Evolutionary conservation across 1,140 invertebrate species (phyloP), one percentile per base, ranked within the genome.

Genomic region (Parasteatoda tepidariorum): DNA sequence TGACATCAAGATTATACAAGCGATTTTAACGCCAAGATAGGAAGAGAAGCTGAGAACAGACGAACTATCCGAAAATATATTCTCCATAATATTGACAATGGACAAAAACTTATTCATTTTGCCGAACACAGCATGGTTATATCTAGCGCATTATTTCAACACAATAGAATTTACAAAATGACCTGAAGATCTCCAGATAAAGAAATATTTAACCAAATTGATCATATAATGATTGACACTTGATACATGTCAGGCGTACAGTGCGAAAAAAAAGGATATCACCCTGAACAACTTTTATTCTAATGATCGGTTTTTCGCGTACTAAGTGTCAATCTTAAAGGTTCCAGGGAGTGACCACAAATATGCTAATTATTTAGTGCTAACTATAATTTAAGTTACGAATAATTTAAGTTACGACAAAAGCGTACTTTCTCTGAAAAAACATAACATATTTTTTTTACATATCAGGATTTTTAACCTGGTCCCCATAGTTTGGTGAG

Each of bases 141-240:
- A 28, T 31, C 28, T 66, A 66, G 26, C 4, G 31, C 26, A 30
- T 13, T 31, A 31, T 66, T 66, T 66, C 28, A 66, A 31, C 62
- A 66, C 11, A 66, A 66, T 13, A 66, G 11, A 30, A 66, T 66
- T n/a, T 9, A 66, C n/a, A 66, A 66, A 31, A 31, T 34, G 28
- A 66, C 62, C 28, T 66, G 4, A 28, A 34, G 28, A 18, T 31
- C 62, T n/a, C 31, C 26, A 34, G 31, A 34, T 26, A 3, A 28
- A 31, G 11, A 30, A 30, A 38, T 28, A 0, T 31, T 31, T 31
- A 66, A 2, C 31, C 62, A 66, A 66, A 66, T 31, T 31, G 62
- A 38, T 66, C 62, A 30, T 24, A 30, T 66, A n/a, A 7, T 61
- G 24, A n/a, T 61, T n/a, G 59, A 61, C 7, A 7, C 15, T 61